Base-by-base conservation (phyloP, 2,888 invertebrate genomes). In the Alcis repandata region DNA sequence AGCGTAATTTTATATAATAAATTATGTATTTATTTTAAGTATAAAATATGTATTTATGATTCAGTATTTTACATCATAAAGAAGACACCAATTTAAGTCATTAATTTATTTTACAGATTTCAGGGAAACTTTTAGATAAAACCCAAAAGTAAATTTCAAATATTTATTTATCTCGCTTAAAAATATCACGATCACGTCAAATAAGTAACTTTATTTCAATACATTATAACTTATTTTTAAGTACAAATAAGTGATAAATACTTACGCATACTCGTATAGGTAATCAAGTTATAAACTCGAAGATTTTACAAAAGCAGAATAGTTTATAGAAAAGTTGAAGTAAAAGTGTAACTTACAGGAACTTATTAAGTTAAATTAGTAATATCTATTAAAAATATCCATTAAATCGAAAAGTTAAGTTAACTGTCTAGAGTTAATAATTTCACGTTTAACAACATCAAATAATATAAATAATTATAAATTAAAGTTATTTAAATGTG, bases 151-250 rank as follows among this genome's bases (percentile, higher is more conserved):
- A 0, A 40, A 20, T 40, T 57, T 40, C 4, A 20, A 13, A 10
- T 9, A 11, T 56, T 56, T 49, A 62, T 56, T 61, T 41, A n/a
- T 36, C 9, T 49, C 43, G 49, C 56, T 27, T n/a, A n/a, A 6
- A 27, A 3, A n/a, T 46, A 46, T 19, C 17, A 19, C 43, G 10
- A 17, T 17, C 17, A 76, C 73, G 75, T 74, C 69, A 76, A 75
- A 75, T 73, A 76, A 77, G 74, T 59, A 36, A 41, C 9, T 17
- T 22, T 22, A 40, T 53, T 17, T 19, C 6, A 58, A 57, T 49
- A 57, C 46, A 49, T 52, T 52, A 61, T n/a, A 46, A 40, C 46
- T 56, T 63, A 68, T 54, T 59, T 46, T 48, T 57, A 65, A 49
- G 20, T 63, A 33, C 20, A 53, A 62, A 45, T 46, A 60, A 46